Percentiles rank a stretch among this genome's conserved stretches.
Conservation (phyloP, 2,797 vertebrate species). For the Melanotaenia parkinsoni region DNA sequence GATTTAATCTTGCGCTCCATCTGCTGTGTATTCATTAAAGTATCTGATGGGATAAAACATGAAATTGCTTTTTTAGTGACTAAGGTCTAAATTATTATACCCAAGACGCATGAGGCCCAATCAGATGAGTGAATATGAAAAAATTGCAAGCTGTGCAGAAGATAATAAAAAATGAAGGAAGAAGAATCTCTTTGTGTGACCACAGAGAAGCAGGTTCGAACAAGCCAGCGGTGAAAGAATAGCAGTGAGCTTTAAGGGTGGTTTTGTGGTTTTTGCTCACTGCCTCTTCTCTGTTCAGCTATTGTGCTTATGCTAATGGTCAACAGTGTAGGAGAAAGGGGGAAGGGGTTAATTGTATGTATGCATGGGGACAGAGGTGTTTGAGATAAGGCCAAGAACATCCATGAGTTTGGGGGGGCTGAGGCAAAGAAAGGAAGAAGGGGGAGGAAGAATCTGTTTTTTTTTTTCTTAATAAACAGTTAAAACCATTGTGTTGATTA, state of each 20-base stretch:
- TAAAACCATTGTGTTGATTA: slow-evolving; percentile 20
- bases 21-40: slow-evolving; percentile 16
- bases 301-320: slow-evolving; percentile 77
- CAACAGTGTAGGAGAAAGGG: slow-evolving; percentile 41
- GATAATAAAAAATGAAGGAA: not conserved
- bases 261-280: slow-evolving; percentile 46
- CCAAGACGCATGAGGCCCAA: not conserved
- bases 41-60: slow-evolving; percentile 5
- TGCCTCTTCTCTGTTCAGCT: slow-evolving; percentile 37
- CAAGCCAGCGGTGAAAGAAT: slow-evolving; percentile 26
- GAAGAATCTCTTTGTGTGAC: not conserved
- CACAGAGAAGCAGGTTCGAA: slow-evolving; percentile 25
- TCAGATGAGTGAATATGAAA: not conserved
- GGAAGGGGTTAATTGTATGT: slow-evolving; percentile 76
- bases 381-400: slow-evolving; percentile 74
- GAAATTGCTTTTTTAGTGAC: slow-evolving; percentile 1
- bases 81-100: not conserved
- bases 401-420: slow-evolving; percentile 44
- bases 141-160: not conserved
- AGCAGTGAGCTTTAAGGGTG: slow-evolving; percentile 28
- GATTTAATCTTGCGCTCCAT: slow-evolving; percentile 19
- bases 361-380: slow-evolving; percentile 65
- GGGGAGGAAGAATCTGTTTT: not conserved
- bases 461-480: slow-evolving; percentile 9
- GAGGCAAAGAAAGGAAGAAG: slow-evolving; percentile 11